Evolutionary conservation across 2,113 vertebrate genomes (phyloP).

Genomic region (Gulo gulo): DNA sequence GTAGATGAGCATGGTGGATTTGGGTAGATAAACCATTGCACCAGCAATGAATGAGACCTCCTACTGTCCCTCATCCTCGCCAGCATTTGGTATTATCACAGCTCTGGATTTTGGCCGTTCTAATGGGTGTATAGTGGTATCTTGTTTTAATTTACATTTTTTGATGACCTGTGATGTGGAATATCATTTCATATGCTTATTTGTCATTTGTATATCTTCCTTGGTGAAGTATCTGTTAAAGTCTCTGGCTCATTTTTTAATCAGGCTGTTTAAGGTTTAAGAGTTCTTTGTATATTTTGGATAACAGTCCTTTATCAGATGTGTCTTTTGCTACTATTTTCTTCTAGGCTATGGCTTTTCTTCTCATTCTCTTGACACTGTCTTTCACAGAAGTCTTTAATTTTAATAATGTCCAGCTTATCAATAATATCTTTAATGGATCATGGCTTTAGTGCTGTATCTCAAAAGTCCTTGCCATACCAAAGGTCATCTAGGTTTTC

Average conservation of each 20-base stretch:
- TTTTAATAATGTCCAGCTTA: neutral
- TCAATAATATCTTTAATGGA: neutral
- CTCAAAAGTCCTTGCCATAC: neutral
- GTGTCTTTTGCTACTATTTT: neutral
- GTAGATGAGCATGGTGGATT: no score
- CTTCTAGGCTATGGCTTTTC: neutral
- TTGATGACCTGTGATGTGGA: neutral
- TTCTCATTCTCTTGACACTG: neutral
- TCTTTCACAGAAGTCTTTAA: neutral
- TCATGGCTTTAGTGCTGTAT: neutral
- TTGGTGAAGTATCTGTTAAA: neutral
- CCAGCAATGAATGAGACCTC: neutral
- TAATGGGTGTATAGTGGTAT: neutral
- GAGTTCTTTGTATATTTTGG: neutral
- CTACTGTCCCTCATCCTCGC: neutral
- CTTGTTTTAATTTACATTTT: neutral
- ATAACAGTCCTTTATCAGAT: neutral
- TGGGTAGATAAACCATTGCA: no score
- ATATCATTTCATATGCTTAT: neutral
- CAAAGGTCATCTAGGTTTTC: neutral
- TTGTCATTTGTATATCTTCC: neutral
- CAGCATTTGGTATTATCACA: neutral
- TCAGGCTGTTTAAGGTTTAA: neutral
- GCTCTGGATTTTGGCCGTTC: neutral
- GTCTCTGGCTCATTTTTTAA: neutral